phyloP scores from a whole-genome alignment of 2,797 vertebrate genomes.

The Myotis vivesi region DNA sequence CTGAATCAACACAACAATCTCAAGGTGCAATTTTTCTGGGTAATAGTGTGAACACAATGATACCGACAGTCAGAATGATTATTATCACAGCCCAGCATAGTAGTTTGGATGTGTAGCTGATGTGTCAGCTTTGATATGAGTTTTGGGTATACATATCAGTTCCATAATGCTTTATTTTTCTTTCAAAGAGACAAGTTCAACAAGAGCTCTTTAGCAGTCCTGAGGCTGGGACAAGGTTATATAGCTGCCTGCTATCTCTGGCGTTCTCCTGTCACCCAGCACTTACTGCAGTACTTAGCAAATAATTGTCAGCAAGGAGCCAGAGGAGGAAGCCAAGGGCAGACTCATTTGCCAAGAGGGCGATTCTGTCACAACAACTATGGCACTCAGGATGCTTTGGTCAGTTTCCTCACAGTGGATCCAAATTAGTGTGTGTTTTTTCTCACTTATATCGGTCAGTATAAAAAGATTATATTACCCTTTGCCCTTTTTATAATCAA shows the following conservation, averaged over 20 bases:
- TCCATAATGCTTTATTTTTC: slow-evolving; percentile 33
- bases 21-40: slow-evolving; percentile 75
- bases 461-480: not conserved
- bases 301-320: slow-evolving; percentile 59
- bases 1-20: slow-evolving; percentile 77
- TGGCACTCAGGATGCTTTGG: not conserved
- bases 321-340: slow-evolving; percentile 53
- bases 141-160: slow-evolving; percentile 64
- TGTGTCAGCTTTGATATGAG: slow-evolving; percentile 70
- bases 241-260: slow-evolving; percentile 44
- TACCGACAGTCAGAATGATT: slow-evolving; percentile 69
- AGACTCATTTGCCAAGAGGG: not conserved
- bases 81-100: slow-evolving; percentile 57
- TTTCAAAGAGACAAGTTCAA: slow-evolving; percentile 71
- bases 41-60: slow-evolving; percentile 67
- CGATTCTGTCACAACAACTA: not conserved
- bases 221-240: slow-evolving; percentile 68
- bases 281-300: slow-evolving; percentile 52
- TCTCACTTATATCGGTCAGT: not conserved
- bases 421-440: not conserved
- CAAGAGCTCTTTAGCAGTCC: slow-evolving; percentile 75
- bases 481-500: not conserved
- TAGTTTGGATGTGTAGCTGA: slow-evolving; percentile 64
- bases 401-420: not conserved
- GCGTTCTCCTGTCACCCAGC: slow-evolving; percentile 29